Percentiles rank a stretch among this genome's conserved stretches.
Conservation (phyloP, 2,113 vertebrate genomes). For the Ophthalmolycus amberensis region DNA sequence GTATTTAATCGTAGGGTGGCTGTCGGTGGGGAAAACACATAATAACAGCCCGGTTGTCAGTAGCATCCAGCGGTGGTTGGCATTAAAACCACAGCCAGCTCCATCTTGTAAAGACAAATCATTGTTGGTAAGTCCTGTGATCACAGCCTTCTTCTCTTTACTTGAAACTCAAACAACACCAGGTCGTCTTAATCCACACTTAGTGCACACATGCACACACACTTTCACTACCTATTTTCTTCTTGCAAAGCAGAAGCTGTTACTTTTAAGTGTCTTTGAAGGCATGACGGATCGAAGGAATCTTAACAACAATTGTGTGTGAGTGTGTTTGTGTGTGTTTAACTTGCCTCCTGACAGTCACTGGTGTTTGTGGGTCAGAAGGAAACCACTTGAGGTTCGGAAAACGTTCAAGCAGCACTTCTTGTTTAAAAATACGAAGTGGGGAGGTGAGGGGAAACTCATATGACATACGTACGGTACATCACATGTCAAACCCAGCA, state of each 20-base stretch:
- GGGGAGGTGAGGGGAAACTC: too few relatives aligned
- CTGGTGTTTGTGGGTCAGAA: neutral
- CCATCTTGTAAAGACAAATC: neutral
- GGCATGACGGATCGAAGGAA: neutral
- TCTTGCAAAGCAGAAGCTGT: neutral
- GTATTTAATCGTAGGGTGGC: conserved; percentile 9
- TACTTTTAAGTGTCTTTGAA: neutral
- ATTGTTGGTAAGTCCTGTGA: neutral
- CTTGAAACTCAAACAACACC: conserved; percentile 9
- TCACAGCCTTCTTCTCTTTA: neutral
- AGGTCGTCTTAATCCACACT: neutral
- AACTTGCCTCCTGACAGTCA: neutral
- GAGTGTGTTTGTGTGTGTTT: neutral
- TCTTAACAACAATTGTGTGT: neutral
- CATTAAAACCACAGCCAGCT: conserved; percentile 3
- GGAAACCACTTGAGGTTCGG: conserved; percentile 16
- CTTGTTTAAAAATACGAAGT: neutral
- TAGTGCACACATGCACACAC: neutral
- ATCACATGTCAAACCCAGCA: neutral
- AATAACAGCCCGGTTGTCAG: conserved; percentile 29
- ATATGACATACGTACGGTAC: neutral
- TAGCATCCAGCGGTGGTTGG: conserved; percentile 7
- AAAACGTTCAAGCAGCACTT: neutral
- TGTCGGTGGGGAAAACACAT: conserved; percentile 10
- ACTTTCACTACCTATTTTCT: neutral